phyloP scores from a whole-genome alignment of 2,113 vertebrate species.

The Piliocolobus tephrosceles region DNA sequence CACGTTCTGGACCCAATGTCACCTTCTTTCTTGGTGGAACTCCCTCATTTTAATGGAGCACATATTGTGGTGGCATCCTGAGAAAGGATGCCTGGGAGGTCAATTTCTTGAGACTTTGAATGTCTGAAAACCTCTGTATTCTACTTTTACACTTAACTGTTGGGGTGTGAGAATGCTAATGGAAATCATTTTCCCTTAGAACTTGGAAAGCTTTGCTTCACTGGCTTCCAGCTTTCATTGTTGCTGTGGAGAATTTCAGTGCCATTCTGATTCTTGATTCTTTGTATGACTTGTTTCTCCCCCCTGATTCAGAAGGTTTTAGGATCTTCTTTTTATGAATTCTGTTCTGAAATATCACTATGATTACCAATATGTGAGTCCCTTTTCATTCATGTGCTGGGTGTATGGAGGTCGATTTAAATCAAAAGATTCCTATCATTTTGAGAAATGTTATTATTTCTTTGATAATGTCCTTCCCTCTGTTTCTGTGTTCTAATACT shows the following conservation, averaged over 20 bases:
- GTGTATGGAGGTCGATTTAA: background rate
- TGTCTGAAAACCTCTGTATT: background rate
- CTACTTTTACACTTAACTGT: background rate
- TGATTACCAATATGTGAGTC: background rate
- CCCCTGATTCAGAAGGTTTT: background rate
- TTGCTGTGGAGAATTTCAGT: background rate
- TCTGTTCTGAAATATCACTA: background rate
- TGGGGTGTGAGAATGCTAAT: background rate
- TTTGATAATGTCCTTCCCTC: background rate
- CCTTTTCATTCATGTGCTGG: background rate
- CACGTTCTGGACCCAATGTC: background rate
- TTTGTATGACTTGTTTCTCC: background rate
- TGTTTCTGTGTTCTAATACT: background rate
- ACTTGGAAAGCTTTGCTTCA: background rate
- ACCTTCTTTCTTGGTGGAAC: background rate
- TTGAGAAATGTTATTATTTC: background rate
- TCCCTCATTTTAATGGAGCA: background rate
- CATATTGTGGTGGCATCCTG: background rate
- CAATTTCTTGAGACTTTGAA: background rate
- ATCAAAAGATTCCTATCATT: background rate
- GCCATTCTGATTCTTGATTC: background rate
- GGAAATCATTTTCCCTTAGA: background rate
- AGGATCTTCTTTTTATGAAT: background rate
- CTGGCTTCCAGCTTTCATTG: background rate
- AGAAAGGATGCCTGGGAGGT: background rate